Evolutionary conservation across 2,888 invertebrate genomes (phyloP), one percentile per base, ranked within the genome.

Genomic region (Oscheius sp.): DNA sequence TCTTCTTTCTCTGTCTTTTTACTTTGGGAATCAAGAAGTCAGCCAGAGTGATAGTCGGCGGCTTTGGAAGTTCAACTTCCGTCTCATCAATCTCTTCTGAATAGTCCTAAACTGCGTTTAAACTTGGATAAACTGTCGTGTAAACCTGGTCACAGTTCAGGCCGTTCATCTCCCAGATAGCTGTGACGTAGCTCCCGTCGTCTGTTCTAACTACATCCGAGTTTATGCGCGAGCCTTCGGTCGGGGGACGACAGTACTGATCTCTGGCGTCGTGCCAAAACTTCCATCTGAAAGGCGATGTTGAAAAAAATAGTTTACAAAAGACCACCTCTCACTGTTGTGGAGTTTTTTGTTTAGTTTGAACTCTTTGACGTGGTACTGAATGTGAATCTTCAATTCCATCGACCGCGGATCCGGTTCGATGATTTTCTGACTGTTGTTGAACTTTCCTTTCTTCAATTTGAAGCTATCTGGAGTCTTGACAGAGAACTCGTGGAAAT

Each of bases 291-390:
- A 21, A 63, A 63, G 21, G 21, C 21, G 21, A 21, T 21, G 21
- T 21, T 21, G 21, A 21, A 21, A 7, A 60, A 10, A 48, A 5
- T 42, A 63, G 33, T 47, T 21, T 48, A 1, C 2, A 42, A 13
- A 62, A 10, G n/a, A 32, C 11, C n/a, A 68, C 68, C n/a, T 53
- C 9, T 68, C 68, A 21, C 68, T 68, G 55, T 68, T 68, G 37
- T 68, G 68, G n/a, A 55, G 7, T 42, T 68, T 68, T 21, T 13
- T 53, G 35, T 68, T 68, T 3, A 55, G 0, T 2, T 35, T 55
- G 10, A 37, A 33, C 55, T 68, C 21, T 2, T 1, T 33, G 9
- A 68, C 55, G 29, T 68, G 68, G 21, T 68, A 68, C 37, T 68
- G 68, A 35, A 68, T 37, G 51, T 68, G 68, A 55, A 68, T 55